Evolutionary conservation across 2,888 invertebrate genomes (phyloP).

Genomic region (Nezara viridula): DNA sequence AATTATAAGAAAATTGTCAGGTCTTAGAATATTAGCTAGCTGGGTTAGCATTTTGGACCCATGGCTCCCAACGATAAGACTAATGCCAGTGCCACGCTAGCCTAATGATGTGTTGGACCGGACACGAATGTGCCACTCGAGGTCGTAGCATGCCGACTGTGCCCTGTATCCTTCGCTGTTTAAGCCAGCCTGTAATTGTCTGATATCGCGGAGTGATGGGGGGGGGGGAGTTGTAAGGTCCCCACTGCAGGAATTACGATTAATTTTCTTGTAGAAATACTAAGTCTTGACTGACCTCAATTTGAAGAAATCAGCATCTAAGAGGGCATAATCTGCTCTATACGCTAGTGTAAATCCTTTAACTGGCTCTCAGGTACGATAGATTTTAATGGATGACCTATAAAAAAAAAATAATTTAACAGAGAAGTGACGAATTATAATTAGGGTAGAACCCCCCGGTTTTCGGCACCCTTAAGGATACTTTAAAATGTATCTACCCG

Average conservation of each 20-base stretch:
- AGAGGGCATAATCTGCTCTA: too few relatives aligned
- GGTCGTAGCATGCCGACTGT: background rate
- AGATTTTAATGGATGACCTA: too few relatives aligned
- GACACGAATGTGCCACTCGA: background rate
- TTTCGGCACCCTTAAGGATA: too few relatives aligned
- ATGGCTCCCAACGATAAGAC: background rate
- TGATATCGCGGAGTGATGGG: background rate
- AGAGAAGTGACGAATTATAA: too few relatives aligned
- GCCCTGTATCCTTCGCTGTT: background rate
- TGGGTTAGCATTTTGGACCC: background rate
- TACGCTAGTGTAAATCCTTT: too few relatives aligned
- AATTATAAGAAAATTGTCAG: constrained; percentile 1
- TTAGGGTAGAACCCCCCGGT: too few relatives aligned
- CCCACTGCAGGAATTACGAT: background rate
- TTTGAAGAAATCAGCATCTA: too few relatives aligned
- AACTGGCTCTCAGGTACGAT: too few relatives aligned
- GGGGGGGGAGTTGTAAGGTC: background rate
- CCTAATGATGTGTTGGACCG: background rate
- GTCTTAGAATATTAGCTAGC: background rate
- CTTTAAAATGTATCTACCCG: too few relatives aligned
- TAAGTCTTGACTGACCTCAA: too few relatives aligned
- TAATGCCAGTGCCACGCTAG: background rate
- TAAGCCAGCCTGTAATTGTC: background rate
- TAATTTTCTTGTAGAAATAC: background rate
- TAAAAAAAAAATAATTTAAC: too few relatives aligned